A percentile compares a stretch with the other conserved stretches of the same genome.
Conservation (phyloP, 2,113 vertebrate genomes). For the Ictalurus punctatus region DNA sequence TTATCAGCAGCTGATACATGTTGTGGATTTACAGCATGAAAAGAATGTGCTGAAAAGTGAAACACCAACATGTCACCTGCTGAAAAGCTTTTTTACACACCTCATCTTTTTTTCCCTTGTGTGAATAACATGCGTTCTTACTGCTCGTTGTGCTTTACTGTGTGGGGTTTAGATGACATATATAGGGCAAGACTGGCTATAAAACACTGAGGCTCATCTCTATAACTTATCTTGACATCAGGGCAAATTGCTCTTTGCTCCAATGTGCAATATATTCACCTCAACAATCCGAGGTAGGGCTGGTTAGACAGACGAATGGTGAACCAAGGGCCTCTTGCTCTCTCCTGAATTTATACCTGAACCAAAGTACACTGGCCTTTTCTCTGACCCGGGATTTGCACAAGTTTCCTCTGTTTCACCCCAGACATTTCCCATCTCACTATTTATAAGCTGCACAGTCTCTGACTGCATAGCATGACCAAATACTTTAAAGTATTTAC, state of each 20-base stretch:
- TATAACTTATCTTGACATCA: slow-evolving; percentile 54
- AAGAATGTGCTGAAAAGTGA: slow-evolving; percentile 11
- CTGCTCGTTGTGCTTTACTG: slow-evolving; percentile 39
- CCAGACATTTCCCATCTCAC: slow-evolving; percentile 16
- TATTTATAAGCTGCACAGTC: not conserved
- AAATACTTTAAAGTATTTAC: not conserved
- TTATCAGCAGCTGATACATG: not conserved
- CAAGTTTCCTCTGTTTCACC: slow-evolving; percentile 26
- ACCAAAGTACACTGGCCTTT: slow-evolving; percentile 42
- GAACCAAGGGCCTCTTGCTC: slow-evolving; percentile 47
- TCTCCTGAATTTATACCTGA: slow-evolving; percentile 50
- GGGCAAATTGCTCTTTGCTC: slow-evolving; percentile 57
- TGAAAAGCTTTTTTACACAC: not conserved
- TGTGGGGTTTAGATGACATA: slow-evolving; percentile 44
- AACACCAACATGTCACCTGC: slow-evolving; percentile 3
- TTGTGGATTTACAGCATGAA: not conserved
- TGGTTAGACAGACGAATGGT: slow-evolving; percentile 51
- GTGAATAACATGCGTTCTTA: slow-evolving; percentile 39
- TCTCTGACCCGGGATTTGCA: slow-evolving; percentile 49
- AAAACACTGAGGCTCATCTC: slow-evolving; percentile 51
- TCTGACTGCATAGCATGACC: not conserved
- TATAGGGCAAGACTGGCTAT: slow-evolving; percentile 42
- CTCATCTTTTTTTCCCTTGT: not conserved
- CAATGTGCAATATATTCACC: slow-evolving; percentile 50
- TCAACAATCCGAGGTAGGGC: slow-evolving; percentile 43